Evolutionary conservation across 2,113 vertebrate species (phyloP).

Genomic region (Neolamprologus longior): DNA sequence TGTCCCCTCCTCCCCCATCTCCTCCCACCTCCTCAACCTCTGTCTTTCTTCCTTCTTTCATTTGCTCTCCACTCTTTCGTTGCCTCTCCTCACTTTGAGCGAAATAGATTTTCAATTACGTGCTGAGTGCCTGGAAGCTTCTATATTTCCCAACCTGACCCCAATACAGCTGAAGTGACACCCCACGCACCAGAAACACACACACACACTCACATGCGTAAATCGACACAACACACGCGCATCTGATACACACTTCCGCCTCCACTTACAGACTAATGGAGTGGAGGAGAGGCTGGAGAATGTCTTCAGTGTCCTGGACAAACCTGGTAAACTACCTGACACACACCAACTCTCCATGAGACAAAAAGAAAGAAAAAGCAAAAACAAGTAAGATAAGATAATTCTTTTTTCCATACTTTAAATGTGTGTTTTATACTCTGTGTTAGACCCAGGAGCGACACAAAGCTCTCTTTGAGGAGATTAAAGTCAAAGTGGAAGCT

Average conservation of each 20-base stretch:
- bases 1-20: background rate
- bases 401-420: background rate
- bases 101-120: slow-evolving; percentile 72
- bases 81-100: slow-evolving; percentile 65
- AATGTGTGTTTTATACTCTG: background rate
- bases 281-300: slow-evolving; percentile 50
- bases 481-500: background rate
- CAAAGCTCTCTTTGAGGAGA: background rate
- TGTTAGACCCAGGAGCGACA: background rate
- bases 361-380: background rate
- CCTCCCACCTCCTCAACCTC: background rate
- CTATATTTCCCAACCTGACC: slow-evolving; percentile 69
- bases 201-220: slow-evolving; percentile 12
- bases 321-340: slow-evolving; percentile 28
- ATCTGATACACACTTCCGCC: slow-evolving; percentile 52
- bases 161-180: slow-evolving; percentile 63
- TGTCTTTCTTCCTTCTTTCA: slow-evolving; percentile 54
- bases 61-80: slow-evolving; percentile 62
- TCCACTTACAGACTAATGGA: slow-evolving; percentile 67
- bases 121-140: slow-evolving; percentile 69
- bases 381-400: background rate
- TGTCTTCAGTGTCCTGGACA: slow-evolving; percentile 44
- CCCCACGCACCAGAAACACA: slow-evolving; percentile 34
- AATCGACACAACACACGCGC: background rate
- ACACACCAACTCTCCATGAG: background rate